Conservation (phyloP, 2,113 vertebrate genomes). For the Phalacrocorax brasilianus region DNA sequence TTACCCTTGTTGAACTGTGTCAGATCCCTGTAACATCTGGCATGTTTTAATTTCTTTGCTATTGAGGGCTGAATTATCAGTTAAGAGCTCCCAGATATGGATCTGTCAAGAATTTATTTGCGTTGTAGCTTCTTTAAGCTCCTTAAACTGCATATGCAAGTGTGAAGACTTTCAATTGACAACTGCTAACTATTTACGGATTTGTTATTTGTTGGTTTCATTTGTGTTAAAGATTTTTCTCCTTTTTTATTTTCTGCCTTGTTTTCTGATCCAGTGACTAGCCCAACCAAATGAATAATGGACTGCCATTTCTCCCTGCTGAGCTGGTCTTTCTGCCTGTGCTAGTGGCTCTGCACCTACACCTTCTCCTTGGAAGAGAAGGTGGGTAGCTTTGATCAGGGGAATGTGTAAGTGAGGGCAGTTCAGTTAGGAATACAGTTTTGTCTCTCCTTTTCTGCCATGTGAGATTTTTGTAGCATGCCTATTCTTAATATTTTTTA, state of each 20-base stretch:
- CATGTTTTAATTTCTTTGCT: conserved; percentile 56
- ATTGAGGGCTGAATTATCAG: conserved; percentile 58
- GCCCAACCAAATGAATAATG: not conserved
- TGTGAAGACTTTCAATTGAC: not conserved
- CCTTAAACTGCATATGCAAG: not conserved
- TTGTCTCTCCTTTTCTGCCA: not conserved
- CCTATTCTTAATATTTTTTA: not conserved
- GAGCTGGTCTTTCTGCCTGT: not conserved
- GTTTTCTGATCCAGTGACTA: not conserved
- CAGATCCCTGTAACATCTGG: conserved; percentile 67
- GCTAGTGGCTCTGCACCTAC: not conserved
- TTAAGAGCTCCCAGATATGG: conserved; percentile 56
- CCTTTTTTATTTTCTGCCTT: not conserved
- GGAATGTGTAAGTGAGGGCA: not conserved
- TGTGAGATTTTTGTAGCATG: not conserved
- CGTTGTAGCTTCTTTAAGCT: conserved; percentile 11
- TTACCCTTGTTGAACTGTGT: conserved; percentile 42
- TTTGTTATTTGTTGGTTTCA: not conserved
- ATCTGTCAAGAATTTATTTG: conserved; percentile 40
- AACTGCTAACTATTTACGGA: not conserved
- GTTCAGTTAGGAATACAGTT: not conserved
- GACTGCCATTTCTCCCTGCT: not conserved
- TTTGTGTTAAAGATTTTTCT: not conserved
- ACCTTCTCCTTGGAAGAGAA: not conserved
- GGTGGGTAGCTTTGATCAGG: not conserved